phyloP scores from a whole-genome alignment of 2,888 invertebrate genomes.

The Cotesia congregata region DNA sequence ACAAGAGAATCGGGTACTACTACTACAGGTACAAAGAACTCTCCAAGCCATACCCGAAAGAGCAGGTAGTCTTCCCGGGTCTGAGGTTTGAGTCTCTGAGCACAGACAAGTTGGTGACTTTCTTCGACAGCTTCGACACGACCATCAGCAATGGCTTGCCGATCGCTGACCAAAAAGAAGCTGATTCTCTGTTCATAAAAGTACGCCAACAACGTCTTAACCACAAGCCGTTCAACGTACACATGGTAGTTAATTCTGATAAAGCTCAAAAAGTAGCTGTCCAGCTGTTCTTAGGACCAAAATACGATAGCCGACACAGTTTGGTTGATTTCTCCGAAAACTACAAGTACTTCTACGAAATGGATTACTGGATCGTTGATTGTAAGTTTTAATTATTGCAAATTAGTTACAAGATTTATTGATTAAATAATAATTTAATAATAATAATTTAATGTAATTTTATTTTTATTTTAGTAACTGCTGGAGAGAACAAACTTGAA shows the following conservation, averaged over 20 bases:
- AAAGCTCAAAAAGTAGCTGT: constrained; percentile 74
- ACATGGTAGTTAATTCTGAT: constrained; percentile 75
- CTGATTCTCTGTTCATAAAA: constrained; percentile 71
- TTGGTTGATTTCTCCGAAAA: constrained; percentile 73
- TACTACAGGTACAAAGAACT: constrained; percentile 70
- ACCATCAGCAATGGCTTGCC: constrained; percentile 74
- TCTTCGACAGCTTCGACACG: constrained; percentile 77
- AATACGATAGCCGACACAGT: constrained; percentile 75
- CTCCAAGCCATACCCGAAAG: constrained; percentile 74
- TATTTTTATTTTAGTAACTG: constrained; percentile 68
- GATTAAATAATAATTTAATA: not conserved
- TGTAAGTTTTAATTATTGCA: constrained; percentile 47
- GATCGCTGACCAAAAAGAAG: constrained; percentile 67
- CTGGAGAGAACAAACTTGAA: constrained; percentile 78
- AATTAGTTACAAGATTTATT: not conserved
- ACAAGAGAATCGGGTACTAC: constrained; percentile 76
- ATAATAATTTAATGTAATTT: constrained; percentile 14
- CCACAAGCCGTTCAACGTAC: constrained; percentile 78
- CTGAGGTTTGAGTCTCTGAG: constrained; percentile 76
- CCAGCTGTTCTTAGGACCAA: constrained; percentile 79
- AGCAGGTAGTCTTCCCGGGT: constrained; percentile 75
- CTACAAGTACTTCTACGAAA: constrained; percentile 75
- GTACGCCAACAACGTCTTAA: constrained; percentile 79
- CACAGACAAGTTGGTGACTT: constrained; percentile 78
- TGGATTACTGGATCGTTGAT: constrained; percentile 70